Conservation (phyloP, 37 sponge, comb jelly and placozoan species). For the Hexactinellida sp. region DNA sequence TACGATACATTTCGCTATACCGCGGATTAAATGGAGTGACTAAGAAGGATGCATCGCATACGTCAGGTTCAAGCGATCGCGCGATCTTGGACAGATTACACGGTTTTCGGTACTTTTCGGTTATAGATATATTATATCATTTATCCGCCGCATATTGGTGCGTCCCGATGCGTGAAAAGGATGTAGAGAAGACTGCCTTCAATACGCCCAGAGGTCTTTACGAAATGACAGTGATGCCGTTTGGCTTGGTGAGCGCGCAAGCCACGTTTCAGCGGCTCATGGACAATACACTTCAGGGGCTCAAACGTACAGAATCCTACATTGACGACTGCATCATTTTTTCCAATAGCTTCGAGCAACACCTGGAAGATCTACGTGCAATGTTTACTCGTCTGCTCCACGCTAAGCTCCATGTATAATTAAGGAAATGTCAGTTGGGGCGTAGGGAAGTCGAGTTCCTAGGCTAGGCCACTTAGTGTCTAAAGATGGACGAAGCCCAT, state of each 20-base stretch:
- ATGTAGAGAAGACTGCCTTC: slow-evolving; percentile 22
- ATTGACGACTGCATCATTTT: slow-evolving; percentile 5
- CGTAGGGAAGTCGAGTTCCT: slow-evolving; percentile 15
- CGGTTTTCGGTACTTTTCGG: too few relatives aligned
- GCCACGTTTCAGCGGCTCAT: slow-evolving; percentile 19
- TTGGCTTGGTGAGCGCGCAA: slow-evolving; percentile 18
- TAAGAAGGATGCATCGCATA: slow-evolving; percentile 19
- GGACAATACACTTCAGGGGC: too few relatives aligned
- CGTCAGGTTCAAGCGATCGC: background rate
- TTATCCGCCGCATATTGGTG: too few relatives aligned
- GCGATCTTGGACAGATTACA: slow-evolving; percentile 18
- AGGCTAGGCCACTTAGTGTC: slow-evolving; percentile 20
- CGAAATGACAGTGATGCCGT: too few relatives aligned
- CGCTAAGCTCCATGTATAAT: too few relatives aligned
- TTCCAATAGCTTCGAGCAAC: slow-evolving; percentile 17
- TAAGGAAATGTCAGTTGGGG: slow-evolving; percentile 20
- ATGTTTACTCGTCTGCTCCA: background rate
- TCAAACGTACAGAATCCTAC: too few relatives aligned
- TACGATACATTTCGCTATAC: background rate
- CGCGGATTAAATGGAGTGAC: too few relatives aligned
- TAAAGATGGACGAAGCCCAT: background rate
- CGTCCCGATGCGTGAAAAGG: too few relatives aligned
- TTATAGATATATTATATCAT: background rate
- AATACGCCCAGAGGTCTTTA: slow-evolving; percentile 16
- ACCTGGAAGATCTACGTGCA: background rate